phyloP scores from a whole-genome alignment of 2,888 invertebrate genomes.

The Tupiocoris notatus region DNA sequence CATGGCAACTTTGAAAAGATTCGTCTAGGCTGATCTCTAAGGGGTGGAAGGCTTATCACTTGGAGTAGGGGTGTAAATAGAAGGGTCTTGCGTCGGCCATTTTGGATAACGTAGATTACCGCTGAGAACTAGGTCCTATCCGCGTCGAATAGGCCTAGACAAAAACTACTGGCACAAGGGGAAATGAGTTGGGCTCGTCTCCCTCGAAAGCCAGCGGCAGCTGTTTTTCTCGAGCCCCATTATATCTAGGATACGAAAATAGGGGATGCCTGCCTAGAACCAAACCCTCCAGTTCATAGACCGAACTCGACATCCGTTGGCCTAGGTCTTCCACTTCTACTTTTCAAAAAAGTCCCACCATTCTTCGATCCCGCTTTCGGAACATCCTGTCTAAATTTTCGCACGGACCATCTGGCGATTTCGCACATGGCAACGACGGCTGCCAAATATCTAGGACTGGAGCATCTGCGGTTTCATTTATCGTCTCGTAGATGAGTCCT shows the following conservation, averaged over 20 bases:
- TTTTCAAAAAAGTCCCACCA: background rate
- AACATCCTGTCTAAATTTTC: background rate
- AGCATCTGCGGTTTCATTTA: background rate
- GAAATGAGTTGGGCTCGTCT: constrained; percentile 14
- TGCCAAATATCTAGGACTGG: background rate
- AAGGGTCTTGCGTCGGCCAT: constrained; percentile 9
- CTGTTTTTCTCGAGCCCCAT: constrained; percentile 23
- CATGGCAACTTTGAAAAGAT: background rate
- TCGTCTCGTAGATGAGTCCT: background rate
- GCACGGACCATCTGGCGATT: background rate
- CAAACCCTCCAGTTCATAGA: background rate
- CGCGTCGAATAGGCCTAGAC: background rate
- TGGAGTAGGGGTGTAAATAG: background rate
- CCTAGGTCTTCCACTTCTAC: constrained; percentile 12
- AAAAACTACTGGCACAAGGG: background rate
- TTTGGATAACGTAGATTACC: constrained; percentile 17
- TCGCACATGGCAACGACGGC: background rate
- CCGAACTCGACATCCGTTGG: constrained; percentile 25
- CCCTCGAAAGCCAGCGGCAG: background rate
- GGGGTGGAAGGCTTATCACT: background rate
- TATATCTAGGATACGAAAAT: constrained; percentile 5
- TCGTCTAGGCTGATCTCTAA: background rate
- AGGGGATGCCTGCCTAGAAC: background rate
- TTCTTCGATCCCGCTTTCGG: background rate
- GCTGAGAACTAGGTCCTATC: constrained; percentile 8